These are phyloP conservation scores for Notechis scutatus DNA, from an alignment of 2,113 vertebrate species.

Conservation along the genomic window DNA sequence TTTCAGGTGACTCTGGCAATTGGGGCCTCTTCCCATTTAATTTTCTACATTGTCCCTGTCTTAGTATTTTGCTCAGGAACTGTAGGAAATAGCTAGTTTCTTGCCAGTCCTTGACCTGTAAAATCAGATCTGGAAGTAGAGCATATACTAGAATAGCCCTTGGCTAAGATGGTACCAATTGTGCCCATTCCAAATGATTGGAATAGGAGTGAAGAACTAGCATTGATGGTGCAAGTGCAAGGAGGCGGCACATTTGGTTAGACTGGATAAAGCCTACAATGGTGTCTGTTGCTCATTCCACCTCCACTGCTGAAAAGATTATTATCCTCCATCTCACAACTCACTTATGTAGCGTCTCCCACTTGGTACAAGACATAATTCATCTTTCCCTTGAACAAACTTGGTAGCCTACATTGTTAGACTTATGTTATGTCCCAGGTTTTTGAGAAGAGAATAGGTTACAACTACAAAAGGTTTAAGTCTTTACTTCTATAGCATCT, in stretches of 20 bases:
- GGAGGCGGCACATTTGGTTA: not conserved
- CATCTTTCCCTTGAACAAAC: not conserved
- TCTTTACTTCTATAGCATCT: not conserved
- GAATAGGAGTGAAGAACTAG: not conserved
- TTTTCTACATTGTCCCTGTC: not conserved
- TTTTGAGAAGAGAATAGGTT: not conserved
- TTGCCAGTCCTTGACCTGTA: not conserved
- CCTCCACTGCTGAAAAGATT: not conserved
- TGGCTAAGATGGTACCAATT: not conserved
- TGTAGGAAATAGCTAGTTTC: not conserved
- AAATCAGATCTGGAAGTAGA: not conserved
- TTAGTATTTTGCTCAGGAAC: not conserved
- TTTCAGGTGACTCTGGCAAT: not conserved
- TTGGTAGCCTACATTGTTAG: not conserved
- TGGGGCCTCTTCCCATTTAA: not conserved
- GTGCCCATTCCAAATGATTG: not conserved
- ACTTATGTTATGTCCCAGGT: not conserved
- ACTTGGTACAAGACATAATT: not conserved
- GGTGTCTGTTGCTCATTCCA: not conserved
- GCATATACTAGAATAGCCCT: not conserved
- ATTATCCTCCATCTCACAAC: not conserved
- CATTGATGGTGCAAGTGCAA: not conserved
- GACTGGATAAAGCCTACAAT: not conserved
- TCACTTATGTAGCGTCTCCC: not conserved
- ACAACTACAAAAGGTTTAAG: not conserved